Conservation (phyloP, 2,888 invertebrate genomes). For the Drosophila imparisetae region DNA sequence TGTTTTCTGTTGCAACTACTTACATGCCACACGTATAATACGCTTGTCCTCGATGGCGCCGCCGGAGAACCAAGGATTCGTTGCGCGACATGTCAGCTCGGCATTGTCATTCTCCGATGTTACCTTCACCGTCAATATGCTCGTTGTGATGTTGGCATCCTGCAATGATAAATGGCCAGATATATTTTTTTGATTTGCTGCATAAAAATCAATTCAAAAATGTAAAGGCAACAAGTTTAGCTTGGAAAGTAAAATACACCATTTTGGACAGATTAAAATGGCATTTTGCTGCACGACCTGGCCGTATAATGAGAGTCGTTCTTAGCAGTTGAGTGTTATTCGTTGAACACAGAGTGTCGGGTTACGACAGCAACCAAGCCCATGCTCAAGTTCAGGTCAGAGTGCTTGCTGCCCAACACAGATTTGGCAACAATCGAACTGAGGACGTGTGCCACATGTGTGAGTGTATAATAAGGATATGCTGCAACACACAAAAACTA, state of each 20-base stretch:
- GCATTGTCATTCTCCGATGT: slow-evolving; percentile 92
- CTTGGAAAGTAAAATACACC: background rate
- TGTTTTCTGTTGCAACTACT: slow-evolving; percentile 85
- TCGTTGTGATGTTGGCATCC: slow-evolving; percentile 88
- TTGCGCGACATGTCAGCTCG: slow-evolving; percentile 92
- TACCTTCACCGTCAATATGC: slow-evolving; percentile 90
- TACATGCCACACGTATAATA: slow-evolving; percentile 92
- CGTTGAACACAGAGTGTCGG: slow-evolving; percentile 27
- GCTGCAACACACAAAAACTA: background rate
- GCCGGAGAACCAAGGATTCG: slow-evolving; percentile 94
- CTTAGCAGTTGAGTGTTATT: slow-evolving; percentile 5
- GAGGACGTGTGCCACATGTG: slow-evolving; percentile 1
- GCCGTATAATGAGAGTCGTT: slow-evolving; percentile 61
- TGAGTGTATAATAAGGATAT: slow-evolving; percentile 17
- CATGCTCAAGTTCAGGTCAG: slow-evolving; percentile 1
- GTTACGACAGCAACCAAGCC: slow-evolving; percentile 33
- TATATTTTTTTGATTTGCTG: background rate
- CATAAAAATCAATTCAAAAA: background rate
- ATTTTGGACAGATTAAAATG: background rate
- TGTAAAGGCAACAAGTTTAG: background rate
- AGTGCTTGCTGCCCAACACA: slow-evolving; percentile 10
- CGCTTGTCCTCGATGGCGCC: slow-evolving; percentile 91
- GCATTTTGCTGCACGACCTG: slow-evolving; percentile 17
- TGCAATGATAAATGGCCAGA: slow-evolving; percentile 41
- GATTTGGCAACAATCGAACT: slow-evolving; percentile 47